phyloP scores from a whole-genome alignment of 2,113 vertebrate genomes.

The Pitta sordida region DNA sequence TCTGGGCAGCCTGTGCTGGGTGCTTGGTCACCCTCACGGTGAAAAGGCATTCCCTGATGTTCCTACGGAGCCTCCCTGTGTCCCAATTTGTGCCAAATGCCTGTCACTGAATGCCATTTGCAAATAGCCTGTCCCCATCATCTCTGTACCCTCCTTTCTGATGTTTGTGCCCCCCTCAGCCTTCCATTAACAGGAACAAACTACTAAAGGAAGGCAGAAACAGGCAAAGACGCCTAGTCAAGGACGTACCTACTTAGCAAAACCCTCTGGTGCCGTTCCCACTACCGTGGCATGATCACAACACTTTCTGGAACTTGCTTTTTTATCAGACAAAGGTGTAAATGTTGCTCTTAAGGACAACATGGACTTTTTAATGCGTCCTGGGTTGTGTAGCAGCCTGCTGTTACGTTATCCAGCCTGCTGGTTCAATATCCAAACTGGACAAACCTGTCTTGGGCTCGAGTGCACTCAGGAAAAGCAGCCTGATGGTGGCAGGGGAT shows the following conservation, averaged over 20 bases:
- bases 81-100: neutral
- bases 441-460: neutral
- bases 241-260: neutral
- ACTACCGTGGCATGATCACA: neutral
- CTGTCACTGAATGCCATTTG: neutral
- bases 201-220: neutral
- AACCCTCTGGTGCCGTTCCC: neutral
- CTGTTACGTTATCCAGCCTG: neutral
- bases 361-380: neutral
- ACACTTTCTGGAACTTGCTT: neutral
- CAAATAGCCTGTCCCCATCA: neutral
- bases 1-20: neutral
- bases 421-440: neutral
- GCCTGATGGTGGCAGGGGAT: neutral
- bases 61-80: neutral
- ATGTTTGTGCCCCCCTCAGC: neutral
- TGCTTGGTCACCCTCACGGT: neutral
- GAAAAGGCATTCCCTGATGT: neutral
- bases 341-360: neutral
- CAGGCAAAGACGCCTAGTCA: neutral
- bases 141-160: neutral
- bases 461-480: neutral
- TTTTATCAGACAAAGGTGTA: neutral
- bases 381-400: neutral
- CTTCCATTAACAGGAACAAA: neutral